A percentile compares a stretch with the other conserved stretches of the same genome.
These are phyloP conservation scores for Drosophila koepferae DNA, from an alignment of 2,888 invertebrate species.

Conservation along the genomic window DNA sequence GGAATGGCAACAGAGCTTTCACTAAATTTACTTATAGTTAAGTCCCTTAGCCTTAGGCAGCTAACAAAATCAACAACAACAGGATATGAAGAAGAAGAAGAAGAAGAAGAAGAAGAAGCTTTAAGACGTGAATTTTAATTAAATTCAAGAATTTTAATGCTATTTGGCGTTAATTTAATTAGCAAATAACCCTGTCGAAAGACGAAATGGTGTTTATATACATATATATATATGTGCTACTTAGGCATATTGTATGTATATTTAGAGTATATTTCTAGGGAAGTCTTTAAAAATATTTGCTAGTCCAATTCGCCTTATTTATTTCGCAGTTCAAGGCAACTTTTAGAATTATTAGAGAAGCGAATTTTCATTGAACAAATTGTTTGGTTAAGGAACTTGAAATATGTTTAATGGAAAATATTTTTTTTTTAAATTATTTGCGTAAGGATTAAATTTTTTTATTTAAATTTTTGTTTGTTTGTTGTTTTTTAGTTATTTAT, in stretches of 20 bases:
- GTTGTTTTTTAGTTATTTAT: too few relatives aligned
- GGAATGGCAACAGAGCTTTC: conserved; percentile 12
- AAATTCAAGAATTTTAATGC: conserved; percentile 12
- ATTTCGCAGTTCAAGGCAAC: background rate
- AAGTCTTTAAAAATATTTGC: background rate
- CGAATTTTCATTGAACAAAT: too few relatives aligned
- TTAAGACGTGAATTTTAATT: conserved; percentile 11
- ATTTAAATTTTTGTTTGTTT: too few relatives aligned
- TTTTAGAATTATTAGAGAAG: too few relatives aligned
- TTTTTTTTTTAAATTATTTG: too few relatives aligned
- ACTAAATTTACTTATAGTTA: background rate
- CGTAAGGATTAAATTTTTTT: too few relatives aligned
- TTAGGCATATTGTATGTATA: background rate
- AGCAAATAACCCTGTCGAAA: conserved; percentile 3
- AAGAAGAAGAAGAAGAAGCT: too few relatives aligned
- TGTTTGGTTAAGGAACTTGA: too few relatives aligned
- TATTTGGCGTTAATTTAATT: conserved; percentile 14
- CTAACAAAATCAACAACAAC: background rate
- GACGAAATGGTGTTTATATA: background rate
- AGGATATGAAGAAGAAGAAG: background rate
- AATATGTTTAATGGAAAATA: too few relatives aligned
- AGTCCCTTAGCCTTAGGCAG: conserved; percentile 2
- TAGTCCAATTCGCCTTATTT: background rate
- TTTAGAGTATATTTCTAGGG: background rate
- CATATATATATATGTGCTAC: background rate